Percentiles rank a stretch among this genome's conserved stretches.
phyloP scores from a whole-genome alignment of 2,797 vertebrate species.

The Eremophila alpestris region DNA sequence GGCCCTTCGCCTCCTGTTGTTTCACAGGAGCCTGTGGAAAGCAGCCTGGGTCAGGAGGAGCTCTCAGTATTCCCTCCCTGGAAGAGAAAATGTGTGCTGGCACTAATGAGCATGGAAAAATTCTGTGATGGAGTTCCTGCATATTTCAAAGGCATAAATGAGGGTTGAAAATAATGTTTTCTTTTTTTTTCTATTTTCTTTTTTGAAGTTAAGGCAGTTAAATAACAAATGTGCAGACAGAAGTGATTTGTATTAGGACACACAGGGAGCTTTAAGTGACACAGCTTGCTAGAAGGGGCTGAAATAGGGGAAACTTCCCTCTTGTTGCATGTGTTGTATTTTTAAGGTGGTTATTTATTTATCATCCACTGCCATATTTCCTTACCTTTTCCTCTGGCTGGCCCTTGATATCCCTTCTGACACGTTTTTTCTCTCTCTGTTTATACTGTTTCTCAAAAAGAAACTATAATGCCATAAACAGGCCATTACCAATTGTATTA shows the following conservation, averaged over 20 bases:
- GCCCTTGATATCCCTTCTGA: neutral
- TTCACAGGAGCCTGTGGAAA: slow-evolving; percentile 17
- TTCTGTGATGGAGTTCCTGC: neutral
- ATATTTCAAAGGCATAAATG: neutral
- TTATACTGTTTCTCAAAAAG: neutral
- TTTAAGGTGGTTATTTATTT: neutral
- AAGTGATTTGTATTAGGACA: neutral
- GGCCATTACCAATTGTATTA: neutral
- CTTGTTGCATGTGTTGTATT: neutral
- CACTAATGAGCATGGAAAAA: neutral
- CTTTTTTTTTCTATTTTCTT: neutral
- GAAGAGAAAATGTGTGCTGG: neutral
- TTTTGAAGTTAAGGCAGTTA: neutral
- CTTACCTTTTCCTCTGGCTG: neutral
- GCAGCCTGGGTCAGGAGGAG: slow-evolving; percentile 1
- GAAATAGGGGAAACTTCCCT: neutral
- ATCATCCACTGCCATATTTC: neutral
- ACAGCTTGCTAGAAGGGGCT: neutral
- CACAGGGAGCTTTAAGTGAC: neutral
- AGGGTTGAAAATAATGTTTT: neutral
- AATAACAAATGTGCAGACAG: neutral
- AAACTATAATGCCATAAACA: neutral
- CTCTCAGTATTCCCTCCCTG: neutral
- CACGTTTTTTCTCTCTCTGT: neutral
- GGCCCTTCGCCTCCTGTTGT: slow-evolving; percentile 3